Percentiles rank a stretch among this genome's conserved stretches.
phyloP scores from a whole-genome alignment of 53 echinoderm and acorn worm species.

The Henricia sp. region DNA sequence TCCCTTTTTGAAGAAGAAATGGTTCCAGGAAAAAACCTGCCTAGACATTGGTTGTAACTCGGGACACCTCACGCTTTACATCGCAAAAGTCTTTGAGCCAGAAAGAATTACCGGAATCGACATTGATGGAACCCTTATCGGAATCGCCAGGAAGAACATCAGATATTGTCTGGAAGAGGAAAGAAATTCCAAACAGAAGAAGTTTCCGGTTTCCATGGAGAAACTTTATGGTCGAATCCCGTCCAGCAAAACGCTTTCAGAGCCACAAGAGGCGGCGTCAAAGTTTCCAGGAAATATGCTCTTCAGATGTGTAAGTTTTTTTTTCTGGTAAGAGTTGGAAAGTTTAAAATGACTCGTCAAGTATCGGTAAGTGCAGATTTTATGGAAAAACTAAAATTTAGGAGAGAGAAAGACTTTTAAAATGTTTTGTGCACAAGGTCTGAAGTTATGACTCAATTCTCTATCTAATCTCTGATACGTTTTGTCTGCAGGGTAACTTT shows the following conservation, averaged over 20 bases:
- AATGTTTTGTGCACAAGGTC: no score
- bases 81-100: constrained; percentile 81
- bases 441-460: no score
- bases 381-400: no score
- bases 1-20: constrained; percentile 71
- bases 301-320: constrained; percentile 95
- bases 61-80: constrained; percentile 88
- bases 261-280: neutral
- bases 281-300: constrained; percentile 84
- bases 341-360: no score
- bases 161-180: constrained; percentile 74
- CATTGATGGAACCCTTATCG: constrained; percentile 88
- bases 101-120: constrained; percentile 89
- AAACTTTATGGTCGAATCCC: constrained; percentile 77
- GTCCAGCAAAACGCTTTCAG: neutral
- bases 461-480: no score
- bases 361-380: no score
- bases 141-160: constrained; percentile 88
- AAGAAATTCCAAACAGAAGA: constrained; percentile 1
- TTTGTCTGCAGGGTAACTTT: constrained; percentile 97
- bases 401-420: no score
- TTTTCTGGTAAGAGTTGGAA: no score
- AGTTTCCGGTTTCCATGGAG: constrained; percentile 86
- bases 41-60: constrained; percentile 99
- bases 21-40: constrained; percentile 89